Evolutionary conservation across 2,888 invertebrate species (phyloP).

Genomic region (Mystacides longicornis): DNA sequence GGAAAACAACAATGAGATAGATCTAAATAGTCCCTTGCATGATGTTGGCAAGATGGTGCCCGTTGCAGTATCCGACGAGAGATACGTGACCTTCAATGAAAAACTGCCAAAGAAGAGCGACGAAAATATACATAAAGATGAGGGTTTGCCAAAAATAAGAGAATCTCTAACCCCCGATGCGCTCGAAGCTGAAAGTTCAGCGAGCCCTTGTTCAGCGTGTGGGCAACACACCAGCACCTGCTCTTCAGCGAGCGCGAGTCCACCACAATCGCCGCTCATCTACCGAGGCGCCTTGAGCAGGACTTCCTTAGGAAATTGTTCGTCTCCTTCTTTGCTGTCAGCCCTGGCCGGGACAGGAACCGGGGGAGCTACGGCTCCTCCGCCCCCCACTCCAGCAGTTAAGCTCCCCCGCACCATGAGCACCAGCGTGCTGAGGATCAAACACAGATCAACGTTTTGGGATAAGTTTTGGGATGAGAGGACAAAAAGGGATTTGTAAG

Average conservation of each 20-base stretch:
- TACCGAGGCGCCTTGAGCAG: slow-evolving; percentile 26
- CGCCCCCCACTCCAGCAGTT: slow-evolving; percentile 29
- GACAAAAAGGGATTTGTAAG: slow-evolving; percentile 63
- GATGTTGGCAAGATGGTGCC: slow-evolving; percentile 38
- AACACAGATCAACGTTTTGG: slow-evolving; percentile 75
- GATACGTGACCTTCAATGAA: slow-evolving; percentile 11
- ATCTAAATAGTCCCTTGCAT: slow-evolving; percentile 33
- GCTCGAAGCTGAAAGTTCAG: slow-evolving; percentile 17
- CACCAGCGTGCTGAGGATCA: slow-evolving; percentile 72
- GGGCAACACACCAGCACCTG: slow-evolving; percentile 27
- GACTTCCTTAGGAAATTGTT: slow-evolving; percentile 24
- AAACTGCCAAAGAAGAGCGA: background rate
- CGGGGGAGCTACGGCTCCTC: slow-evolving; percentile 25
- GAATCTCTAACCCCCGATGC: slow-evolving; percentile 1
- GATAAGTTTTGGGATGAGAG: slow-evolving; percentile 73
- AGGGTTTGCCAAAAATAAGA: background rate
- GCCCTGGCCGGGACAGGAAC: slow-evolving; percentile 32
- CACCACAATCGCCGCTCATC: slow-evolving; percentile 27
- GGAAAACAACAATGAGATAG: slow-evolving; percentile 44
- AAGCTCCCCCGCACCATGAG: slow-evolving; percentile 65
- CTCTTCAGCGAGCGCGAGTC: slow-evolving; percentile 31
- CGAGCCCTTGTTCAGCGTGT: slow-evolving; percentile 17
- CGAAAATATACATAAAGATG: background rate
- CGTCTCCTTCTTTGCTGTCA: slow-evolving; percentile 35
- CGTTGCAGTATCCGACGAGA: slow-evolving; percentile 7